phyloP scores from a whole-genome alignment of 92 coral and sea anemone species.

The Paramuricea clavata region DNA sequence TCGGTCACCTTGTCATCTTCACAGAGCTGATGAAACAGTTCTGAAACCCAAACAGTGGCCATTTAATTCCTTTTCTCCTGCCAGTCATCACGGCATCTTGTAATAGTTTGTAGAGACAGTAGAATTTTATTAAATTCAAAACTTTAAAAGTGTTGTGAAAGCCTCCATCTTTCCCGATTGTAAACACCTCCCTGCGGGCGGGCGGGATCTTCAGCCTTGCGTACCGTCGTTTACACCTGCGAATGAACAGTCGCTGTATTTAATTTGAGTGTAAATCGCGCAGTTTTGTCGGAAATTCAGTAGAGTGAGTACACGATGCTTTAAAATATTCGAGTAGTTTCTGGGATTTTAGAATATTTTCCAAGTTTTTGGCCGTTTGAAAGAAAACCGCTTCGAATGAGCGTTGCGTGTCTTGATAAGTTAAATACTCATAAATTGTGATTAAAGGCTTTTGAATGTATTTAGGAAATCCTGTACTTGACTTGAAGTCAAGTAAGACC shows the following conservation, averaged over 20 bases:
- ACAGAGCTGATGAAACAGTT: slow-evolving; percentile 19
- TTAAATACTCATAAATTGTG: too few species aligned
- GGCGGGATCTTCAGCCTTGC: neutral
- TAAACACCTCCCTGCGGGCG: neutral
- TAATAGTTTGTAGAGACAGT: neutral
- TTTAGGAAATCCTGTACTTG: too few species aligned
- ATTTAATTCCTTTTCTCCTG: neutral
- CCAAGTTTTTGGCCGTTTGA: too few species aligned
- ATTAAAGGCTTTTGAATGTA: too few species aligned
- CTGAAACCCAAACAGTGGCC: slow-evolving; percentile 34
- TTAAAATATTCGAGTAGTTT: too few species aligned
- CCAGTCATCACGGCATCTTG: neutral
- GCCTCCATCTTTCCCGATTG: neutral
- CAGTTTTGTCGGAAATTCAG: too few species aligned
- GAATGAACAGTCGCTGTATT: neutral
- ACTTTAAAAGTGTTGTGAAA: neutral
- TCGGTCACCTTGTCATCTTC: slow-evolving; percentile 25
- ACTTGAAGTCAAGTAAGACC: too few species aligned
- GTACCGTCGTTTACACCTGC: neutral
- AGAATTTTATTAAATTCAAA: neutral
- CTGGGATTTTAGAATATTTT: too few species aligned
- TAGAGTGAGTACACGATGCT: too few species aligned
- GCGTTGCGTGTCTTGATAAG: too few species aligned
- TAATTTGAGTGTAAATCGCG: too few species aligned
- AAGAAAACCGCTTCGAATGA: too few species aligned